Conservation (phyloP, 2,113 vertebrate species). For the Burhinus bistriatus region DNA sequence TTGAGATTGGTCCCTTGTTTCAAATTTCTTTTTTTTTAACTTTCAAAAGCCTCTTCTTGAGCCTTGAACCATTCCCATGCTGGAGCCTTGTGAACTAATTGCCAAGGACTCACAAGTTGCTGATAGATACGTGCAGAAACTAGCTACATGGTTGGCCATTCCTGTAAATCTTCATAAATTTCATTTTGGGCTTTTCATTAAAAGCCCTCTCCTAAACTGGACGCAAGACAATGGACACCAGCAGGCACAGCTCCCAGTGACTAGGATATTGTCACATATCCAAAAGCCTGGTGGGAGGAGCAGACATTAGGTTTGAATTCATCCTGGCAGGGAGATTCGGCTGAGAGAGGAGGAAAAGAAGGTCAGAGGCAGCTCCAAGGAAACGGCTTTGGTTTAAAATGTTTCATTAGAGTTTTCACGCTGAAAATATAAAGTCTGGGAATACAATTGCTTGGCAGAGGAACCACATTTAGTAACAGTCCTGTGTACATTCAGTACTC, state of each 20-base stretch:
- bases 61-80: background rate
- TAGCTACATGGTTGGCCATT: background rate
- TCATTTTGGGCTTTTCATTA: constrained; percentile 36
- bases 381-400: constrained; percentile 57
- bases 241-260: constrained; percentile 47
- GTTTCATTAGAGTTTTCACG: constrained; percentile 37
- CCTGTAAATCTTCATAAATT: constrained; percentile 31
- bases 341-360: constrained; percentile 33
- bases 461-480: background rate
- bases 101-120: background rate
- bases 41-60: background rate
- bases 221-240: constrained; percentile 52
- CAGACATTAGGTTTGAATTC: constrained; percentile 61
- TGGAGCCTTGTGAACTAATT: background rate
- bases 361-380: constrained; percentile 60
- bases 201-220: constrained; percentile 37
- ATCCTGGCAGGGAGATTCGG: constrained; percentile 38
- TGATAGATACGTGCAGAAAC: background rate
- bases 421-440: background rate
- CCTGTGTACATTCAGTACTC: background rate
- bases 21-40: background rate
- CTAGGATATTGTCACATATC: constrained; percentile 47
- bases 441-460: constrained; percentile 35
- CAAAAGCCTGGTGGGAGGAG: constrained; percentile 61
- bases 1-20: background rate